Conservation (phyloP, 2,888 invertebrate genomes). For the Sesia bembeciformis region DNA sequence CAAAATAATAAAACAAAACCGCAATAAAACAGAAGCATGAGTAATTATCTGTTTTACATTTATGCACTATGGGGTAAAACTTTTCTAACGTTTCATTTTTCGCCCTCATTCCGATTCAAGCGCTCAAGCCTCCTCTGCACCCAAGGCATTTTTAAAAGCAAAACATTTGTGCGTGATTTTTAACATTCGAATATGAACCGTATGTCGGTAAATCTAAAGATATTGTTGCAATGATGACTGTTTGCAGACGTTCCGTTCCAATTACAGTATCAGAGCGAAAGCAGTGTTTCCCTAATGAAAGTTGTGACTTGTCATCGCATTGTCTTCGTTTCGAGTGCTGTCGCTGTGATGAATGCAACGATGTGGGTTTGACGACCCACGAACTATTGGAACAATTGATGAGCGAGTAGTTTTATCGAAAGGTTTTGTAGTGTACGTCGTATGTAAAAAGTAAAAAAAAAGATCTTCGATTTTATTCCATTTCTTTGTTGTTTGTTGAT, state of each 20-base stretch:
- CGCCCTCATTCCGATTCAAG: conserved; percentile 41
- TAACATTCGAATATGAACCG: conserved; percentile 14
- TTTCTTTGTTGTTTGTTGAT: too few species aligned
- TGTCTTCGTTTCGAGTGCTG: conserved; percentile 21
- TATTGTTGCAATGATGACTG: conserved; percentile 8
- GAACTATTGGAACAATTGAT: background rate
- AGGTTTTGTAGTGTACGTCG: background rate
- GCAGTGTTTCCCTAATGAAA: conserved; percentile 39
- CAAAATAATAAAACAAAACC: too few species aligned
- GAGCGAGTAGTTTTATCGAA: background rate
- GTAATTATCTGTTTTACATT: conserved; percentile 8
- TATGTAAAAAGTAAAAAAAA: too few species aligned
- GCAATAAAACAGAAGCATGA: background rate
- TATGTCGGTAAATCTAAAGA: conserved; percentile 14
- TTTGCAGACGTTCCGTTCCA: conserved; percentile 22
- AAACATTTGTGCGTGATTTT: conserved; percentile 25
- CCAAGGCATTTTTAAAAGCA: conserved; percentile 44
- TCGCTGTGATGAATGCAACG: conserved; percentile 6
- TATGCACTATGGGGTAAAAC: conserved; percentile 1
- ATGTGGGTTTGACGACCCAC: conserved; percentile 21
- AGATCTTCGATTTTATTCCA: too few species aligned
- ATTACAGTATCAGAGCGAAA: conserved; percentile 26
- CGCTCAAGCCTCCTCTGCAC: conserved; percentile 29
- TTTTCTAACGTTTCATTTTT: conserved; percentile 25
- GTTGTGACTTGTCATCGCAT: conserved; percentile 17